Conservation (phyloP, 2,113 vertebrate genomes). For the Hippolais icterina region DNA sequence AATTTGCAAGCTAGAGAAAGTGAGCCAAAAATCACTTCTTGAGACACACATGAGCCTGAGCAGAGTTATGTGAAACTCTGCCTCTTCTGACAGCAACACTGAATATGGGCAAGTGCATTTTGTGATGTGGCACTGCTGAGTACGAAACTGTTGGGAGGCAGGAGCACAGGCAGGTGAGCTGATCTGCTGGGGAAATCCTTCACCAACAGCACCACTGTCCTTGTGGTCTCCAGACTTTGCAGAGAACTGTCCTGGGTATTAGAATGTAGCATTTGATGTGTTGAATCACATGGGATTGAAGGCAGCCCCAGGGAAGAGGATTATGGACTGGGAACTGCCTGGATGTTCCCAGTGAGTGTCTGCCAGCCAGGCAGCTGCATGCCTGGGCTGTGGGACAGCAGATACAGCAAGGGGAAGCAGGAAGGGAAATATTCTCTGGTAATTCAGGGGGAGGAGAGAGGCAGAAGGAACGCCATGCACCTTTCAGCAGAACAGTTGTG, state of each 20-base stretch:
- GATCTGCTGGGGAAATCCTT: neutral
- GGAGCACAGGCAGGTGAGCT: neutral
- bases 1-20: neutral
- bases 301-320: neutral
- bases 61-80: neutral
- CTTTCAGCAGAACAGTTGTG: neutral
- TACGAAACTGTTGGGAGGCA: fast-evolving
- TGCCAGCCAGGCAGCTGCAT: neutral
- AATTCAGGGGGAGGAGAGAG: neutral
- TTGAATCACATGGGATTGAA: neutral
- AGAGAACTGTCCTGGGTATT: fast-evolving
- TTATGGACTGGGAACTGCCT: neutral
- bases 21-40: neutral
- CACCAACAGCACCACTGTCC: neutral
- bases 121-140: neutral
- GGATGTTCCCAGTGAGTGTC: neutral
- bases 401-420: neutral
- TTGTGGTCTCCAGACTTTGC: neutral
- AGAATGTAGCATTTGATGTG: neutral
- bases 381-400: neutral
- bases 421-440: neutral
- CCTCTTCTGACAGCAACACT: neutral
- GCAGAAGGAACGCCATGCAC: neutral
- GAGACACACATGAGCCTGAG: neutral
- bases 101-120: neutral